Evolutionary conservation across 2,113 vertebrate genomes (phyloP), one percentile per base, ranked within the genome.

Genomic region (Ctenomys sociabilis): DNA sequence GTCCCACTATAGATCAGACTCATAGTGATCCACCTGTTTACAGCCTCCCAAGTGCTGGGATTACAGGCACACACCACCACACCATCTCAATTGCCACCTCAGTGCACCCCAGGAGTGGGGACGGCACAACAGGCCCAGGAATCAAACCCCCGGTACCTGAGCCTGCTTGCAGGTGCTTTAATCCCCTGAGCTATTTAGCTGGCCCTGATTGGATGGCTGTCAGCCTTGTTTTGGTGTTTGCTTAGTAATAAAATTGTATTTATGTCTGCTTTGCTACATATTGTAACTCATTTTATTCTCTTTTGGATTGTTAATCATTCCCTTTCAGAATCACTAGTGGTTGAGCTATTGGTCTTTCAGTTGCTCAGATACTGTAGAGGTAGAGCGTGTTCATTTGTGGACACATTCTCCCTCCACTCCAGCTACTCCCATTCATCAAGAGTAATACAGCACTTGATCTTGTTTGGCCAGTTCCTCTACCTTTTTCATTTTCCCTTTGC

Each of bases 401-500:
- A 14, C 7, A 3, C 78, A 35, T 66, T 77, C 75, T 87, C 37
- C 77, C 43, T 66, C 86, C 64, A 45, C 85, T 37, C 26, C 35
- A 81, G 61, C 64, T 5, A 2, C 32, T 54, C 52, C 32, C 22
- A 14, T 1, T 21, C 8, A 22, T 73, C 90, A 59, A 52, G 81
- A 91, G 85, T n/a, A 87, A 28, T 1, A 0, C 0, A 59, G n/a
- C 6, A 1, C 64, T 94, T 85, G 92, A 54, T 94, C 96, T 87
- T 13, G 94, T 77, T 95, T 64, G 96, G 98, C 97, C 95, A 95
- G 97, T 98, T 98, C 96, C 68, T 94, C 97, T 43, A 57, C 12
- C 4, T 35, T 70, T 94, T 89, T 84, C 78, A 12, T 40, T 91
- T 90, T 91, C 80, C 54, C 64, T 45, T 84, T 85, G 75, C 91